Conservation (phyloP, 2,888 invertebrate species). For the Dendrolimus houi region DNA sequence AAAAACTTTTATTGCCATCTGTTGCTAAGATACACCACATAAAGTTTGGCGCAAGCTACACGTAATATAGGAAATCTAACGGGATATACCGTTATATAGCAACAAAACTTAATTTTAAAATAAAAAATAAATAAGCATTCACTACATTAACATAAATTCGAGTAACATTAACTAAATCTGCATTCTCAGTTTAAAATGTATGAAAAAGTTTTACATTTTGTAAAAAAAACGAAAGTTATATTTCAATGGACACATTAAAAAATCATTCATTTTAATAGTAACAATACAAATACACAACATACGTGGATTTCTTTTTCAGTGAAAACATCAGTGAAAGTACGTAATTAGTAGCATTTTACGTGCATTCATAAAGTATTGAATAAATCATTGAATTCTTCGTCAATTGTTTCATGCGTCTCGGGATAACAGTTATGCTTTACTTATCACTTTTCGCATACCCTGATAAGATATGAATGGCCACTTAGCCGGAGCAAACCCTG, state of each 20-base stretch:
- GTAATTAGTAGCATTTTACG: conserved; percentile 31
- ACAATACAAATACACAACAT: not conserved
- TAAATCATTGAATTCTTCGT: conserved; percentile 15
- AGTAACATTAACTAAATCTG: not conserved
- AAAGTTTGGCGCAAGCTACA: too few species aligned
- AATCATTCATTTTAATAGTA: not conserved
- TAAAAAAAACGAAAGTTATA: not conserved
- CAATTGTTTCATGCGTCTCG: not conserved
- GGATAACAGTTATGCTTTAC: not conserved
- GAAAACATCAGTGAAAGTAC: conserved; percentile 45
- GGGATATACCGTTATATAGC: too few species aligned
- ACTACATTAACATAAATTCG: not conserved
- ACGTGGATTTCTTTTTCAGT: conserved; percentile 19
- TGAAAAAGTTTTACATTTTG: not conserved
- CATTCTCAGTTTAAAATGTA: too few species aligned
- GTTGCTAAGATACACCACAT: too few species aligned
- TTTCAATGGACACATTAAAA: not conserved
- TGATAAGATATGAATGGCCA: too few species aligned
- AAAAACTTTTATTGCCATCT: too few species aligned
- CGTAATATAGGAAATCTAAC: too few species aligned
- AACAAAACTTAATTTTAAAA: too few species aligned
- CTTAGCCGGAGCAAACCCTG: too few species aligned
- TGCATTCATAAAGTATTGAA: conserved; percentile 21
- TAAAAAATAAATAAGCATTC: too few species aligned
- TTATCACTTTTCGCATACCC: too few species aligned